Base-by-base conservation (phyloP, 2,888 invertebrate genomes). In the Emmelina monodactyla region DNA sequence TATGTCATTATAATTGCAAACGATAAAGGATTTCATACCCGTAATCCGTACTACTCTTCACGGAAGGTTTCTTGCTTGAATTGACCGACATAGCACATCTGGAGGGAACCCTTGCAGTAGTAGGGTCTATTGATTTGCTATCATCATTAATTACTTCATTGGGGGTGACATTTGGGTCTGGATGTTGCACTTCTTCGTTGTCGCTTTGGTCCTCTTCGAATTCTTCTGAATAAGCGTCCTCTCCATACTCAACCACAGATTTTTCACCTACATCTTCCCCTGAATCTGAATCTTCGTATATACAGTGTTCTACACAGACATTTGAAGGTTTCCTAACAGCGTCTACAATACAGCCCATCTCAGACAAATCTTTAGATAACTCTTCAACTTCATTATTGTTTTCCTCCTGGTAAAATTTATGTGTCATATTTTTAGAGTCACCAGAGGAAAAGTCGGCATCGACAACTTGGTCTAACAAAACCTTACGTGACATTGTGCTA, bases 351-450 rank as follows among this genome's bases (percentile, higher is more conserved):
- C 79, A 80, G 14, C 80, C 80, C 80, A 81, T 81, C 42, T 66
- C 65, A 3, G 70, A 62, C 1, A 81, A 47, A n/a, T 75, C 64
- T 41, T 73, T 69, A 3, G 78, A 67, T 5, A 81, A 51, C 33
- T 66, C 70, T 64, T 79, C 66, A 35, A 80, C 52, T 41, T 76
- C 72, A 60, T 81, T 80, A 48, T 81, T 81, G 45, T 81, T 81
- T 46, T 72, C 79, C 47, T 81, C 80, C 49, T 58, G 62, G 40
- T 59, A 66, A 54, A 62, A 63, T 62, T 66, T 69, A 38, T 53
- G 51, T 55, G 56, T 62, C 53, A 62, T 58, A 44, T 58, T 61
- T 48, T 71, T 72, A 63, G 58, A 61, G 42, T 76, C 78, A 12
- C 76, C 78, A 9, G 71, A 68, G 1, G 72, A 73, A 41, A 51